These are phyloP conservation scores for Malthinus flaveolus DNA, from an alignment of 2,888 invertebrate genomes.

Conservation along the genomic window DNA sequence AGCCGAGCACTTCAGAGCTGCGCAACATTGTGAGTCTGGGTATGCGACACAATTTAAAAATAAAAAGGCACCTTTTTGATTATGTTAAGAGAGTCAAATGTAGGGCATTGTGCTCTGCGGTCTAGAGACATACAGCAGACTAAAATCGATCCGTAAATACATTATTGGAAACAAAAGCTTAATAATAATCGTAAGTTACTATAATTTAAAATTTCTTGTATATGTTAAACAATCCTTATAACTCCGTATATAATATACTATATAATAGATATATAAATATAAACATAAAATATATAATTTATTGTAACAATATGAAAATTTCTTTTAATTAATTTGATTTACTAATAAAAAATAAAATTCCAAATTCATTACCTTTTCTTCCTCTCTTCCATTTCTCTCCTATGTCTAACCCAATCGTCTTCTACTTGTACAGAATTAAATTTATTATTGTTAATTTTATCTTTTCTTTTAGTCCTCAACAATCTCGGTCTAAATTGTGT, in stretches of 20 bases:
- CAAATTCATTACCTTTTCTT: constrained; percentile 50
- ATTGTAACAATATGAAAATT: constrained; percentile 41
- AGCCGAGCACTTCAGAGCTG: too few species aligned
- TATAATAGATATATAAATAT: constrained; percentile 39
- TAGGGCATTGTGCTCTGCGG: too few species aligned
- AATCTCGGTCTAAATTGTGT: constrained; percentile 49
- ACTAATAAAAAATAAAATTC: constrained; percentile 23
- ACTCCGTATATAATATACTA: constrained; percentile 30
- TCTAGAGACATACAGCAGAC: too few species aligned
- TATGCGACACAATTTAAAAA: too few species aligned
- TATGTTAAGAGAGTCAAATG: too few species aligned
- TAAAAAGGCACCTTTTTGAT: too few species aligned
- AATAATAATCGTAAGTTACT: too few species aligned
- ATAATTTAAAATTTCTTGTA: constrained; percentile 4
- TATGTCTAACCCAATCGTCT: constrained; percentile 50
- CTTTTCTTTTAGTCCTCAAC: constrained; percentile 46
- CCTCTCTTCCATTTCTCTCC: constrained; percentile 47
- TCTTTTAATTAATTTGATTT: constrained; percentile 25
- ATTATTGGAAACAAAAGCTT: too few species aligned
- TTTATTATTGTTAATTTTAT: constrained; percentile 41
- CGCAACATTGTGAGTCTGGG: too few species aligned
- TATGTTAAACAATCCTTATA: constrained; percentile 40
- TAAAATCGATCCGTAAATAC: too few species aligned
- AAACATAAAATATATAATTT: constrained; percentile 49
- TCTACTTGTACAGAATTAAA: constrained; percentile 37